Evolutionary conservation across 2,888 invertebrate genomes (phyloP).

Genomic region (Pollenia labialis): DNA sequence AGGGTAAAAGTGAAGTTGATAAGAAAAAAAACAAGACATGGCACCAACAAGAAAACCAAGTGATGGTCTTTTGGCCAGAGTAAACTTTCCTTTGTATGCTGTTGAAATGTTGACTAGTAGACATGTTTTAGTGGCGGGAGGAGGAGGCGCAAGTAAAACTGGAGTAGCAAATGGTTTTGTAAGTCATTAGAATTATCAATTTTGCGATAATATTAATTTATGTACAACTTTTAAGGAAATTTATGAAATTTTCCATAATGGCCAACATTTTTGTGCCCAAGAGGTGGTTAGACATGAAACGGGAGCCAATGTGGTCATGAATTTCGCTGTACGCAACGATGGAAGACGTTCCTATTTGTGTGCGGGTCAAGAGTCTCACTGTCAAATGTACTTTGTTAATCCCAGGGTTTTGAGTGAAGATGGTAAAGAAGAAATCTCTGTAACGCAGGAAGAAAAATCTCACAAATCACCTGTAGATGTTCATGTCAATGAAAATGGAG

Average conservation of each 20-base stretch:
- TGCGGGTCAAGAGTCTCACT: constrained; percentile 96
- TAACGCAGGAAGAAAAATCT: constrained; percentile 76
- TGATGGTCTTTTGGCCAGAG: constrained; percentile 92
- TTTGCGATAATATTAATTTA: too few relatives aligned
- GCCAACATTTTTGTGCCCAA: constrained; percentile 92
- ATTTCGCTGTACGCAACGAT: constrained; percentile 90
- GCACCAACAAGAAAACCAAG: constrained; percentile 86
- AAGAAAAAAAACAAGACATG: constrained; percentile 83
- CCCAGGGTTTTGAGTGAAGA: constrained; percentile 85
- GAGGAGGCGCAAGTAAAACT: constrained; percentile 98
- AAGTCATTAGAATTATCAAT: constrained; percentile 84
- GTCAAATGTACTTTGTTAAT: constrained; percentile 92
- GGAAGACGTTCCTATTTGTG: constrained; percentile 91
- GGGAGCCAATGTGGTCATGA: constrained; percentile 95
- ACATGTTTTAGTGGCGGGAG: constrained; percentile 98
- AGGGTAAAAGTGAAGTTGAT: neutral
- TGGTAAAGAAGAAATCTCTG: constrained; percentile 80
- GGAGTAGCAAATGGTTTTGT: constrained; percentile 99
- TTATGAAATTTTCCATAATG: constrained; percentile 95
- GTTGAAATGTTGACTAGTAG: constrained; percentile 95
- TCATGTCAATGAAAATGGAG: constrained; percentile 81
- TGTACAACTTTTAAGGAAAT: constrained; percentile 89
- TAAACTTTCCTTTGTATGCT: constrained; percentile 97
- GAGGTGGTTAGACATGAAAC: constrained; percentile 96
- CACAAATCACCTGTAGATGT: constrained; percentile 73